These are phyloP conservation scores for Ormia ochracea DNA, from an alignment of 2,888 invertebrate species.

Conservation along the genomic window DNA sequence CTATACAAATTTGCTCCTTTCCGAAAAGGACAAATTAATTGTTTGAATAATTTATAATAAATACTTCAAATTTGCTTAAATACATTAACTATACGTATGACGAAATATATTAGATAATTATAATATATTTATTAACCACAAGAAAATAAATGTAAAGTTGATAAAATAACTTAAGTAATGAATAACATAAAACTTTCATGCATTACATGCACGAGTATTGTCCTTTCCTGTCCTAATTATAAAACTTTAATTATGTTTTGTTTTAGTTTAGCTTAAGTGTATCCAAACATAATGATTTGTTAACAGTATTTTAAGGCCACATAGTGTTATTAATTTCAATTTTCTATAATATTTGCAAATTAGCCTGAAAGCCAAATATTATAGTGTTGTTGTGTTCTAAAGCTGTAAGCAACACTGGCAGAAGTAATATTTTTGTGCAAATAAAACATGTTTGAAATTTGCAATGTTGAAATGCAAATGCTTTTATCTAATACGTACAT, in stretches of 20 bases:
- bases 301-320: slow-evolving; percentile 52
- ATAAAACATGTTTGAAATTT: neutral
- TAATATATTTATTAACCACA: neutral
- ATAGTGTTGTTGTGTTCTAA: neutral
- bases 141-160: neutral
- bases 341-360: slow-evolving; percentile 50
- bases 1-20: neutral
- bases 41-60: neutral
- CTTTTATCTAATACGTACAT: neutral
- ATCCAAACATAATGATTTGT: slow-evolving; percentile 47
- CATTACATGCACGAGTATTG: neutral
- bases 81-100: neutral
- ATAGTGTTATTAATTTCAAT: slow-evolving; percentile 58
- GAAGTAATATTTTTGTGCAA: slow-evolving; percentile 1
- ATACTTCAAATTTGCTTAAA: neutral
- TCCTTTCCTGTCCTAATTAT: neutral
- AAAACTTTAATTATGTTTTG: slow-evolving; percentile 24
- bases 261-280: slow-evolving; percentile 15
- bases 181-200: neutral
- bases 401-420: neutral
- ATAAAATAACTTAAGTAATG: slow-evolving; percentile 1
- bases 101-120: slow-evolving; percentile 22
- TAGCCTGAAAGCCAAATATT: slow-evolving; percentile 33
- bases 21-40: neutral
- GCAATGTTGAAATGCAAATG: neutral